Evolutionary conservation across 2,113 vertebrate genomes (phyloP).

Genomic region (Patagioenas fasciata): DNA sequence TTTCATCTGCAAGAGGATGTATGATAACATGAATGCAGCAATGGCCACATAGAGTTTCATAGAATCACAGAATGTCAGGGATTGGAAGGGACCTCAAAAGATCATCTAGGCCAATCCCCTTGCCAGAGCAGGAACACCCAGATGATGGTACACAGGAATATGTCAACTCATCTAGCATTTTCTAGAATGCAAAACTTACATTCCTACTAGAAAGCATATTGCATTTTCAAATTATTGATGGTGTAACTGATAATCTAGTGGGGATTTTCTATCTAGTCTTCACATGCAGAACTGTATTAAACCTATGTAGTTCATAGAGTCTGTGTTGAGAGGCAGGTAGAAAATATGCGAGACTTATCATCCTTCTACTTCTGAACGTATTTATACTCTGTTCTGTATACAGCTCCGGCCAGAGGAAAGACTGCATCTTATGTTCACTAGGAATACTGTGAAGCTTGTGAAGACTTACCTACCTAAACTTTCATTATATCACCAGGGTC

Average conservation of each 20-base stretch:
- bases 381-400: background rate
- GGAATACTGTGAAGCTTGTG: background rate
- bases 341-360: background rate
- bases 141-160: no score
- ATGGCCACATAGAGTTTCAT: rapidly evolving
- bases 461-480: background rate
- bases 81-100: no score
- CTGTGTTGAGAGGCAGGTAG: background rate
- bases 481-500: background rate
- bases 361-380: background rate
- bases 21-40: rapidly evolving
- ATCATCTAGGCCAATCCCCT: no score
- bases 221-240: background rate
- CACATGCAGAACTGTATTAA: background rate
- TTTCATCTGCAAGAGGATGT: background rate
- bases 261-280: background rate
- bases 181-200: background rate
- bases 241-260: no score
- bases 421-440: background rate
- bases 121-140: no score
- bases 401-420: background rate
- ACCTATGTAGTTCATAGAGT: background rate
- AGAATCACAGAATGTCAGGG: no score
- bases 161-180: background rate
- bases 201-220: background rate